phyloP scores from a whole-genome alignment of 2,113 vertebrate genomes.

The Oostethus manadensis region DNA sequence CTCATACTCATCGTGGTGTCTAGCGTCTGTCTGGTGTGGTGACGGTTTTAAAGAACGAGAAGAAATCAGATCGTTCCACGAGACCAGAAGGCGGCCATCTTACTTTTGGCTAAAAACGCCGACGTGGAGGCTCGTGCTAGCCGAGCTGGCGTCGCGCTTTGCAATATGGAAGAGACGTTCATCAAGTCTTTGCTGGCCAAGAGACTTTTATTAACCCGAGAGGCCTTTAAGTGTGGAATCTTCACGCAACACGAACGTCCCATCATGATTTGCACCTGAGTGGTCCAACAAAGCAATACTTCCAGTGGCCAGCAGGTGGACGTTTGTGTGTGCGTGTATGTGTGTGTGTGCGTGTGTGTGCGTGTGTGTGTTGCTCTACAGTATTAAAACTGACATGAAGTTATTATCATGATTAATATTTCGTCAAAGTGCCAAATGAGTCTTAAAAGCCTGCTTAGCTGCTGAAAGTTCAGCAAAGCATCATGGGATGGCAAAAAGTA shows the following conservation, averaged over 20 bases:
- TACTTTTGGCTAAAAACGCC: background rate
- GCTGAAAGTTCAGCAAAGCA: conserved; percentile 31
- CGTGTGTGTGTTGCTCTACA: conserved; percentile 58
- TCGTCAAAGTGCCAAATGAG: conserved; percentile 59
- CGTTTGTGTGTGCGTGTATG: conserved; percentile 15
- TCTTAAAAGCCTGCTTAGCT: conserved; percentile 44
- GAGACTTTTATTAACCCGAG: conserved; percentile 34
- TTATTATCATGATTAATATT: conserved; percentile 36
- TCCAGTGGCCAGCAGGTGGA: background rate
- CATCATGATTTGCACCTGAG: conserved; percentile 15
- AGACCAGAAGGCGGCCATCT: conserved; percentile 56
- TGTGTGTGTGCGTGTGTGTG: conserved; percentile 26
- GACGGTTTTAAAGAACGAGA: conserved; percentile 61
- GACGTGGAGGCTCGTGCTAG: too few relatives aligned
- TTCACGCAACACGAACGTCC: background rate
- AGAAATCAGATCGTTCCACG: conserved; percentile 30
- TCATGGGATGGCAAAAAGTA: conserved; percentile 41
- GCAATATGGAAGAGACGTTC: conserved; percentile 47
- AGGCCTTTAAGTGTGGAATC: conserved; percentile 29
- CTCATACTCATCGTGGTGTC: too few relatives aligned
- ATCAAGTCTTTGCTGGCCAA: conserved; percentile 68
- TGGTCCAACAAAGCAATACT: conserved; percentile 2
- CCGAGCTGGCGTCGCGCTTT: conserved; percentile 23
- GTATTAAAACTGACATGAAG: conserved; percentile 76
- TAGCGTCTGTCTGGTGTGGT: conserved; percentile 32